These are phyloP conservation scores for Quadroppia sp. DNA, from an alignment of 2,888 invertebrate species.

Conservation along the genomic window DNA sequence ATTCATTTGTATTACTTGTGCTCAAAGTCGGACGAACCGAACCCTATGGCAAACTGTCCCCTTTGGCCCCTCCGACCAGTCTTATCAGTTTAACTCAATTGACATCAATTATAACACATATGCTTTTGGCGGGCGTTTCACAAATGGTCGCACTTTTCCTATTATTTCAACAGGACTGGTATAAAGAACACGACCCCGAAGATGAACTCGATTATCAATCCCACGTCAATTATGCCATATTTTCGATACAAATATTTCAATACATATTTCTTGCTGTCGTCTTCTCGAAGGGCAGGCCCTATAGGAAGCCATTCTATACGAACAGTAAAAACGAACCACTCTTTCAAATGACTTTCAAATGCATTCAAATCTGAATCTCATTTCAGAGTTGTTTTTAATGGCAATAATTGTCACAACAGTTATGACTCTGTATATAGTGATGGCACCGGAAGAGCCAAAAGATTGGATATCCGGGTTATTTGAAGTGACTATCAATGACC, in stretches of 20 bases:
- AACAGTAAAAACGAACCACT: constrained; percentile 51
- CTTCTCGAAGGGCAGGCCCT: constrained; percentile 76
- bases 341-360: constrained; percentile 36
- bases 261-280: constrained; percentile 72
- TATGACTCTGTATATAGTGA: constrained; percentile 60
- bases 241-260: constrained; percentile 70
- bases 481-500: constrained; percentile 46
- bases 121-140: constrained; percentile 60
- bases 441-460: constrained; percentile 53
- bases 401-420: constrained; percentile 59
- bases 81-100: constrained; percentile 65
- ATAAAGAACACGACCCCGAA: constrained; percentile 53
- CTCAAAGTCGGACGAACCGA: constrained; percentile 52
- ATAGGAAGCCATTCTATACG: constrained; percentile 64
- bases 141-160: constrained; percentile 63
- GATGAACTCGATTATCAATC: constrained; percentile 61
- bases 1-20: background rate
- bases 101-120: constrained; percentile 66
- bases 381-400: constrained; percentile 61
- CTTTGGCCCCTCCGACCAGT: constrained; percentile 51
- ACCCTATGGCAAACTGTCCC: constrained; percentile 51
- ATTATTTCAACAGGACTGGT: constrained; percentile 64
- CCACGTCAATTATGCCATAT: constrained; percentile 75
- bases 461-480: constrained; percentile 50
- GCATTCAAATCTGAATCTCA: constrained; percentile 40